phyloP scores from a whole-genome alignment of 2,113 vertebrate species.

The Leiothrix lutea region DNA sequence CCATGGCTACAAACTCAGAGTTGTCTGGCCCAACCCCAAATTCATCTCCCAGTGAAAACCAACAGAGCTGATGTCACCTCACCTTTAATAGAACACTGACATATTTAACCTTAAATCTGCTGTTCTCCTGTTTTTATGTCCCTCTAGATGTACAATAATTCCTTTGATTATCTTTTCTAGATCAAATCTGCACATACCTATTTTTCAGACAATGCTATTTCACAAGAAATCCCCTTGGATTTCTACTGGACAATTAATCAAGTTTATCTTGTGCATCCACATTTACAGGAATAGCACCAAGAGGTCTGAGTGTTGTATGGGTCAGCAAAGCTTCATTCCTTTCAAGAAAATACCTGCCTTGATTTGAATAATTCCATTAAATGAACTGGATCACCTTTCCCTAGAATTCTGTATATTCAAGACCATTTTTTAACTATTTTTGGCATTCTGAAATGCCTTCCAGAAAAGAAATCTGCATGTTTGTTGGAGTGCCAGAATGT shows the following conservation, averaged over 20 bases:
- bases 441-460: background rate
- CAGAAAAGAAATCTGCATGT: background rate
- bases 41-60: background rate
- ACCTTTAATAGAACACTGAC: background rate
- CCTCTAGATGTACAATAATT: background rate
- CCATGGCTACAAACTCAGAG: background rate
- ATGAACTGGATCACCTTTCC: background rate
- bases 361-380: background rate
- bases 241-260: background rate
- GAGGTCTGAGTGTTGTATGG: background rate
- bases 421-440: background rate
- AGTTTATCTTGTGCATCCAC: background rate
- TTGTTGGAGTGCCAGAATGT: background rate
- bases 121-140: background rate
- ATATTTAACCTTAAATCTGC: background rate
- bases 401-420: background rate
- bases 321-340: background rate
- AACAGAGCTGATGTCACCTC: background rate
- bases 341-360: background rate
- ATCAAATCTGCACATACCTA: rapidly evolving
- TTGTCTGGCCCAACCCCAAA: background rate
- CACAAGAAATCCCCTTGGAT: background rate
- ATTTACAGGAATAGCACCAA: background rate
- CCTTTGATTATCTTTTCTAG: background rate
- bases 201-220: background rate